Base-by-base conservation (phyloP, 2,888 invertebrate species). In the Drosophila prolongata region DNA sequence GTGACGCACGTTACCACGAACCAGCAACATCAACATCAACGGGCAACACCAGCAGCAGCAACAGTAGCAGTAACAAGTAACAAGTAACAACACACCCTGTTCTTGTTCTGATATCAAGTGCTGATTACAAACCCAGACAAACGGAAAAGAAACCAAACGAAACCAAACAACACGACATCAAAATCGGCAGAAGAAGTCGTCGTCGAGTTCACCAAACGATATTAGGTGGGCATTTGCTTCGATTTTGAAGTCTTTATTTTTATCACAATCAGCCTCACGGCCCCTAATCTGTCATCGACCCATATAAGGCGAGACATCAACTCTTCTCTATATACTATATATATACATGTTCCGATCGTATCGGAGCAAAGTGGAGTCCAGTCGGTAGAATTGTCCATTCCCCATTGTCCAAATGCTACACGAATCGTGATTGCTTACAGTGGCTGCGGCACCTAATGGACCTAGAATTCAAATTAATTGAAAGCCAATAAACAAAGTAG, bases 41-140 rank as follows among this genome's bases (percentile, higher is more conserved):
- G 1, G 11, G 13, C 6, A 52, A 40, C 57, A 30, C n/a, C 66
- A 34, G 52, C 38, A 58, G 40, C 34, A 27, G 16, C 54, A 14
- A 34, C 19, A 68, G 65, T 68, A 65, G 56, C 65, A 6, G 38
- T 11, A 38, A 46, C 67, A 57, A 58, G 38, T 40, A 37, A 75
- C 68, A 68, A 58, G 38, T 40, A 37, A 75, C 68, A 68, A 65
- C 65, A 43, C 65, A 46, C 44, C 65, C 68, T 65, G 65, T 65
- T 68, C 56, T 37, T 40, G 30, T 16, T 34, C 38, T 38, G 65
- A 65, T 68, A 68, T 40, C 65, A 24, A 11, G 30, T 24, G 4
- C 65, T 65, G 65, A 65, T 65, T 68, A 54, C 30, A 35, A 19
- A n/a, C 30, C 16, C 16, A 13, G 43, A 24, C 65, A n/a, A 35